Percentiles rank a stretch among this genome's conserved stretches.
phyloP scores from a whole-genome alignment of 1,140 invertebrate genomes.

The Zaprionus gabonicus region DNA sequence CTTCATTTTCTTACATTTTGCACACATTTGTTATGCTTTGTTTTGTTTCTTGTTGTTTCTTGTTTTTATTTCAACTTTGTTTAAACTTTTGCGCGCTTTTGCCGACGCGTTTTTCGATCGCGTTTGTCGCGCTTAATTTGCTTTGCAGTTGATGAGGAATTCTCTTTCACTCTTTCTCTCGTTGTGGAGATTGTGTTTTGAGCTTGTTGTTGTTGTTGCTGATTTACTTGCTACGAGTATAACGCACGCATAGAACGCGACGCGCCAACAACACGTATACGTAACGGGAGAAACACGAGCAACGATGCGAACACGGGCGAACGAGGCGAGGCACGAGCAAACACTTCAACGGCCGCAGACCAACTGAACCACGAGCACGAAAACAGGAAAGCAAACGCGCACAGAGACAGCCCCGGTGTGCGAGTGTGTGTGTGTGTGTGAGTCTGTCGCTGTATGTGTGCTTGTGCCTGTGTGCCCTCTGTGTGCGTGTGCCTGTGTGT shows the following conservation, averaged over 20 bases:
- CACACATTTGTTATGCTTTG: slow-evolving; percentile 48
- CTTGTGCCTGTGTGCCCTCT: not conserved
- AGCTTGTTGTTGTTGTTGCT: slow-evolving; percentile 21
- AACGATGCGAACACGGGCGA: slow-evolving; percentile 39
- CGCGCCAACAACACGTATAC: slow-evolving; percentile 55
- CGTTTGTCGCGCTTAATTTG: slow-evolving; percentile 32
- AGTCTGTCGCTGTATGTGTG: not conserved
- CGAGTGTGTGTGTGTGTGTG: not conserved
- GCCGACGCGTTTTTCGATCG: slow-evolving; percentile 62
- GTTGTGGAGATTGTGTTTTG: slow-evolving; percentile 9
- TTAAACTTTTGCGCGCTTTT: slow-evolving; percentile 52
- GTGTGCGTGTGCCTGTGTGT: slow-evolving; percentile 2
- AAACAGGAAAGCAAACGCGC: slow-evolving; percentile 74
- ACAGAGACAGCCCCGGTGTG: slow-evolving; percentile 18
- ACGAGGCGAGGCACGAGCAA: slow-evolving; percentile 65
- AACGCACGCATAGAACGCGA: slow-evolving; percentile 47
- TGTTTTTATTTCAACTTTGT: slow-evolving; percentile 25
- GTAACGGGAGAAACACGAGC: slow-evolving; percentile 39
- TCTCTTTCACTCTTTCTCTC: slow-evolving; percentile 27
- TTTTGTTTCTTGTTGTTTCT: slow-evolving; percentile 46
- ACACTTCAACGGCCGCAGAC: slow-evolving; percentile 84
- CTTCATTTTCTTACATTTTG: slow-evolving; percentile 42
- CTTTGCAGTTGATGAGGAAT: slow-evolving; percentile 39
- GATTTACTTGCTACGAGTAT: slow-evolving; percentile 2
- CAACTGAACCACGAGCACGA: slow-evolving; percentile 76